Conservation (phyloP, 2,888 invertebrate genomes). For the Apoda limacodes region DNA sequence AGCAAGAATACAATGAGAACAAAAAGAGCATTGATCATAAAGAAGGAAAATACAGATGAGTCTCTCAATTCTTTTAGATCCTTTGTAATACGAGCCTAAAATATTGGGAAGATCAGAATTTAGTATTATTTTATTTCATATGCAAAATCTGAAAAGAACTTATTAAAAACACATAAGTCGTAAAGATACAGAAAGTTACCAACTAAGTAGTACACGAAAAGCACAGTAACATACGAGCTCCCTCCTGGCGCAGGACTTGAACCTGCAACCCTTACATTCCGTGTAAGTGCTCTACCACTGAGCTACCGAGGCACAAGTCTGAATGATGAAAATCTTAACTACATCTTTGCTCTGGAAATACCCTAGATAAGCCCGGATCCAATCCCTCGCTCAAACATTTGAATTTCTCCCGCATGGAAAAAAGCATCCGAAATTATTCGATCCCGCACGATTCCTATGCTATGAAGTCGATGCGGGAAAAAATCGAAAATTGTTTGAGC, state of each 20-base stretch:
- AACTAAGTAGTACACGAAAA: slow-evolving; percentile 31
- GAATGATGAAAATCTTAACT: no score
- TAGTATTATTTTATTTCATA: slow-evolving; percentile 23
- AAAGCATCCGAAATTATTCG: no score
- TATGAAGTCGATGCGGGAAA: no score
- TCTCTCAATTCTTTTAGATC: slow-evolving; percentile 96
- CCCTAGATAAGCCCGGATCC: no score
- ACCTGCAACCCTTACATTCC: no score
- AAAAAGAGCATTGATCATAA: slow-evolving; percentile 99
- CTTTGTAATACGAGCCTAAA: slow-evolving; percentile 89
- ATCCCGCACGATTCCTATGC: no score
- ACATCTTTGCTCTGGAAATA: no score
- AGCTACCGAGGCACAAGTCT: no score
- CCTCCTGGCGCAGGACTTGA: not conserved
- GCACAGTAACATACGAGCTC: slow-evolving; percentile 16
- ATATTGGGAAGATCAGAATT: slow-evolving; percentile 51
- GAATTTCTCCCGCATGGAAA: no score
- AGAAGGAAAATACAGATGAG: slow-evolving; percentile 95
- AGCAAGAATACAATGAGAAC: slow-evolving; percentile 98
- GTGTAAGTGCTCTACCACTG: no score
- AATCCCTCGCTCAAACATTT: no score
- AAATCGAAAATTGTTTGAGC: no score
- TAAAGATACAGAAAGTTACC: slow-evolving; percentile 7
- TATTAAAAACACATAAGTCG: slow-evolving; percentile 9
- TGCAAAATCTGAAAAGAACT: slow-evolving; percentile 18